A percentile compares a stretch with the other conserved stretches of the same genome.
Evolutionary conservation across 2,888 invertebrate species (phyloP).

Genomic region (Diachrysia chrysitis): DNA sequence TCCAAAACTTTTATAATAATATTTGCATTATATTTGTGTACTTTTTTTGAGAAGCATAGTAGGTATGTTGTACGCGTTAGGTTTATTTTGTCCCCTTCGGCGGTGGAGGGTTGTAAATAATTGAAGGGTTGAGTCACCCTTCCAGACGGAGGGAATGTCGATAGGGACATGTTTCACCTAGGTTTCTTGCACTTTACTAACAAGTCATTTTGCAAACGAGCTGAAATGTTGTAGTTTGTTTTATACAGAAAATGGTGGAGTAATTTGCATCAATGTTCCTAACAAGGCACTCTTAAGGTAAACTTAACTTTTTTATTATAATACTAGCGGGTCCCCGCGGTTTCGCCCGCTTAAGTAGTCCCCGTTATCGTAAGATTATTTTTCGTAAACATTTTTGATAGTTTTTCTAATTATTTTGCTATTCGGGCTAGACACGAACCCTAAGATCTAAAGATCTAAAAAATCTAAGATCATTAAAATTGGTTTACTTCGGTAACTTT

Average conservation of each 20-base stretch:
- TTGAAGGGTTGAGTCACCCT: constrained; percentile 77
- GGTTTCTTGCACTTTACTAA: constrained; percentile 43
- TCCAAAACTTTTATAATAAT: not conserved
- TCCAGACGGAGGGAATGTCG: constrained; percentile 73
- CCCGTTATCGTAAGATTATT: too few relatives aligned
- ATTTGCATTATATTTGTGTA: not conserved
- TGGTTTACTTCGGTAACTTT: too few relatives aligned
- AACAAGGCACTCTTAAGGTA: not conserved
- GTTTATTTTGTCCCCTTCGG: constrained; percentile 41
- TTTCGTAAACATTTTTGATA: too few relatives aligned
- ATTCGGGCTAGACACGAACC: too few relatives aligned
- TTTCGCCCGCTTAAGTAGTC: too few relatives aligned
- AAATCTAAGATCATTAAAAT: too few relatives aligned
- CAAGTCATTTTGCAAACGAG: constrained; percentile 19
- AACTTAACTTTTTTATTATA: not conserved
- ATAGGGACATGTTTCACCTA: constrained; percentile 57
- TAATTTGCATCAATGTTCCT: not conserved
- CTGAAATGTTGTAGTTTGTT: constrained; percentile 6
- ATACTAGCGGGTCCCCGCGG: too few relatives aligned
- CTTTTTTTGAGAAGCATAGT: not conserved
- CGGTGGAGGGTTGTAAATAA: constrained; percentile 66
- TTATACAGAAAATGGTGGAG: not conserved
- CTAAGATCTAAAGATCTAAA: too few relatives aligned
- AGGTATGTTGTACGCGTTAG: constrained; percentile 23
- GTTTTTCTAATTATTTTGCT: too few relatives aligned